Conservation (phyloP, 2,888 invertebrate genomes). For the Standfussiana lucernea region DNA sequence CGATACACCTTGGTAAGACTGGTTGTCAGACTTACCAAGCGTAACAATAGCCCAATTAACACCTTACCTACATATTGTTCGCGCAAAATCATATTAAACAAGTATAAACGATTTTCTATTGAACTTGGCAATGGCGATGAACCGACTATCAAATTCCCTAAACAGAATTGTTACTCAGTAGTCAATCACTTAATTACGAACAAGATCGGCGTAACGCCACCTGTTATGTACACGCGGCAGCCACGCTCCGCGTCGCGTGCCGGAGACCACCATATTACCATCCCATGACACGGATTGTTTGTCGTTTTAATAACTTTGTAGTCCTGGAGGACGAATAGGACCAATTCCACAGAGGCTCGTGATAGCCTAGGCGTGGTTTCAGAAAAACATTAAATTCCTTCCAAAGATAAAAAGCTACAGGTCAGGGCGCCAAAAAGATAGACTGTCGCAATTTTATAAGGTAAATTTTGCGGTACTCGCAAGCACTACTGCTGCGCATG, state of each 20-base stretch:
- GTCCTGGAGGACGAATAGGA: neutral
- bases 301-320: neutral
- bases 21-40: too few species aligned
- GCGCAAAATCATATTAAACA: neutral
- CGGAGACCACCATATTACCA: neutral
- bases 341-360: neutral
- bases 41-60: neutral
- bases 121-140: neutral
- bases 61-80: neutral
- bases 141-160: neutral
- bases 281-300: neutral
- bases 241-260: conserved; percentile 48
- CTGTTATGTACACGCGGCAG: conserved; percentile 53
- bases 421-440: neutral
- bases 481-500: neutral
- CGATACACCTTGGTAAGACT: too few species aligned
- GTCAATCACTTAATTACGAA: conserved; percentile 32
- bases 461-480: neutral
- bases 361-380: neutral
- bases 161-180: neutral
- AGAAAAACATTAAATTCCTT: neutral
- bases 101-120: neutral
- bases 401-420: neutral
- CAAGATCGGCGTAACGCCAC: conserved; percentile 30
- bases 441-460: neutral